These are phyloP conservation scores for Poicephalus gulielmi DNA, from an alignment of 2,113 vertebrate species.

Conservation along the genomic window DNA sequence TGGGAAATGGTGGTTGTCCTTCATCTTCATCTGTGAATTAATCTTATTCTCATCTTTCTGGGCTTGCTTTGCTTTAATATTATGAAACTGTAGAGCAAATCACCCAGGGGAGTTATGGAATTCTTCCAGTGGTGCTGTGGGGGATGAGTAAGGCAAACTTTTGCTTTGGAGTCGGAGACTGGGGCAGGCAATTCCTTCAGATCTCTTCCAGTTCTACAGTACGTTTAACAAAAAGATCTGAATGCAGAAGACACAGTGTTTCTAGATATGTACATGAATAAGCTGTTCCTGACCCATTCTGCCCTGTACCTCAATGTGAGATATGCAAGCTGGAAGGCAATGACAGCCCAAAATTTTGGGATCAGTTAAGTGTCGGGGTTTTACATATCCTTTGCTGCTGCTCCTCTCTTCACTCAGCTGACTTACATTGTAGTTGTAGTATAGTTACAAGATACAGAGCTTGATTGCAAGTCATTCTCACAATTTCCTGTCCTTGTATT, in stretches of 20 bases:
- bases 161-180: not conserved
- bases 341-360: not conserved
- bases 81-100: not conserved
- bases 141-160: not conserved
- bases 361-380: rapidly evolving
- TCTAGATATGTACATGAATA: rapidly evolving
- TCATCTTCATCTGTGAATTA: not conserved
- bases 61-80: not conserved
- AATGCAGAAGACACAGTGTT: not conserved
- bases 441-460: not conserved
- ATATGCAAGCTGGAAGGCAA: not conserved
- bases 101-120: not conserved
- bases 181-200: not conserved
- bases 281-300: not conserved
- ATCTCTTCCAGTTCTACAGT: not conserved
- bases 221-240: rapidly evolving
- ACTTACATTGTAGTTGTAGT: not conserved
- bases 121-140: not conserved
- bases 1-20: not conserved
- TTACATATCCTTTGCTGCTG: not conserved
- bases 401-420: not conserved
- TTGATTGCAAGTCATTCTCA: not conserved
- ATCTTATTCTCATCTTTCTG: not conserved
- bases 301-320: not conserved
- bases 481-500: not conserved